Evolutionary conservation across 2,113 vertebrate species (phyloP), one percentile per base, ranked within the genome.

Genomic region (Myiozetetes cayanensis): DNA sequence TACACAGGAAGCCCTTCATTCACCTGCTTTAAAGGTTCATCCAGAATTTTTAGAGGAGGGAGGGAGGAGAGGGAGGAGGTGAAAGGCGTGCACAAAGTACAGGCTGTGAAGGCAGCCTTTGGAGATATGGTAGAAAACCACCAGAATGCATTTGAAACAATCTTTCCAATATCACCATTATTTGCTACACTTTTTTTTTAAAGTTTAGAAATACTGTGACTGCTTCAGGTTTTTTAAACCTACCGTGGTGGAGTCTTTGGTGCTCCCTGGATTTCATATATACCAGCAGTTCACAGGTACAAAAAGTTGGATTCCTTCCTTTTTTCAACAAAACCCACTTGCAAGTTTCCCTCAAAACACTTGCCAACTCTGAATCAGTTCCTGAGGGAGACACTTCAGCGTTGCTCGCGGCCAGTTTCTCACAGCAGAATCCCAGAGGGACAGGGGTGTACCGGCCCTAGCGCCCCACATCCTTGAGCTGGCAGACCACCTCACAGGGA

Each of bases 211-310:
- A 41, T 27, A 24, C 14, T 1, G 0, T 8, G 20, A 13, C 20
- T 50, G 5, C 49, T 62, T 62, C 1, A 8, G 16, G 25, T 35
- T 28, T 43, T 25, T 3, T 8, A 33, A 58, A 52, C 19, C 2
- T 8, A 12, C 6, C 7, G 8, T 6, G 21, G 24, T 15, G 56
- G 41, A 71, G 8, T 30, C 46, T 63, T 16, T 30, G 4, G 1
- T 4, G 9, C 13, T 68, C 8, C 24, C 8, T n/a, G 6, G 0
- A 39, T 63, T 50, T 27, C 4, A 7, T 4, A 21, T 3, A 0
- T 18, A 14, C 8, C 49, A 28, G 25, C 30, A 43, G 23, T 14
- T 59, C 22, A 56, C 9, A 33, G 18, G 33, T 47, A 33, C 17
- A 41, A 41, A 39, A 59, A 49, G 10, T 3, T n/a, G 23, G 15